Evolutionary conservation across 2,888 invertebrate genomes (phyloP), one percentile per base, ranked within the genome.

Genomic region (Thera britannica): DNA sequence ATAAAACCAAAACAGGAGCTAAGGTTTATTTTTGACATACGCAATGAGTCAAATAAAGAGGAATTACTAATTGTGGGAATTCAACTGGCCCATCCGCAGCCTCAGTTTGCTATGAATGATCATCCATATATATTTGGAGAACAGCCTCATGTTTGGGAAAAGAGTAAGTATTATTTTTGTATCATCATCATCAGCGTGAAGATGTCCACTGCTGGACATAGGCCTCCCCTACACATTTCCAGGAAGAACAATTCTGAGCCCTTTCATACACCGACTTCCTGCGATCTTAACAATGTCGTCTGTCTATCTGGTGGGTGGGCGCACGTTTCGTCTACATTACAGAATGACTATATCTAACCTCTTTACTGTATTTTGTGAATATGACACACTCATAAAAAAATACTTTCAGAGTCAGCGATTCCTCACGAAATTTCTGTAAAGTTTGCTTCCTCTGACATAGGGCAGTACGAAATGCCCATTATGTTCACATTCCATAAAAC

Each of bases 391-490:
- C 3, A 41, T 51, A 54, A 35, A 38, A 34, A 41, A n/a, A 12
- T 2, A 8, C 44, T 72, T 71, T 68, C 79, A 93, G 93, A 92
- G 77, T 74, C 79, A 4, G 70, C 79, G 8, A 75, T 88, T 46
- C 71, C 76, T 23, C 74, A 81, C 9, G 79, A 82, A 48, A 73
- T 88, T 48, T 77, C 72, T 6, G 85, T 92, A 9, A 70, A 64
- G 46, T 86, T 84, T 51, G 60, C 63, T 4, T 75, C 82, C 4
- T 58, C 72, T 9, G 85, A 87, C 23, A 84, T 92, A 60, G 93
- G 93, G 2, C 88, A 87, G 62, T 92, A 85, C 72, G 91, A 90
- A 79, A 92, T 94, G 84, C 93, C 94, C 1, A 81, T 94, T 4
- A 85, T 90, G 78, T 93, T 94, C 68, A 88, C 89, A 46, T 90